Conservation (phyloP, 2,797 vertebrate species). For the Tokudaia tokunoshimensis region DNA sequence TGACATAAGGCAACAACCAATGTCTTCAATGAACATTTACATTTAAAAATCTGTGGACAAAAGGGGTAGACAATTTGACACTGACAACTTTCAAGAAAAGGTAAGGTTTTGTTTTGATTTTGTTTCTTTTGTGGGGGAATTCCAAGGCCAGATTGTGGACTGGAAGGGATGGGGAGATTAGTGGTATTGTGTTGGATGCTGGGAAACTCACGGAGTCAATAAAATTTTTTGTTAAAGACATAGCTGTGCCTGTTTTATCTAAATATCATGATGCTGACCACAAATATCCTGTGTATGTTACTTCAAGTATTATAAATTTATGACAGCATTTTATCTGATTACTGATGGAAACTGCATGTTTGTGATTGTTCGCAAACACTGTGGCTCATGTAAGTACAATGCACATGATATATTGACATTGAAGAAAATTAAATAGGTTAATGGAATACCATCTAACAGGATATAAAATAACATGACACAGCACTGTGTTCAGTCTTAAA, state of each 20-base stretch:
- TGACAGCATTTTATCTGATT: not conserved
- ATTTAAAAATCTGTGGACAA: too few species aligned
- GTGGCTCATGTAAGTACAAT: not conserved
- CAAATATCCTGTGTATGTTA: not conserved
- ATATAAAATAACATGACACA: not conserved
- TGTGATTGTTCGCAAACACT: not conserved
- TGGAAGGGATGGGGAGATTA: not conserved
- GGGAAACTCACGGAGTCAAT: not conserved
- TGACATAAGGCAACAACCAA: not conserved
- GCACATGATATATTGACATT: not conserved
- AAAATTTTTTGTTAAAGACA: not conserved
- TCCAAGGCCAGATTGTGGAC: not conserved
- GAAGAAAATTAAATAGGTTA: not conserved
- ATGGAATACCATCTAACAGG: not conserved
- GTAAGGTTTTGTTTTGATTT: not conserved
- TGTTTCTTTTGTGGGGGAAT: not conserved
- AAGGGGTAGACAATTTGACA: not conserved
- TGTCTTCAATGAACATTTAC: not conserved
- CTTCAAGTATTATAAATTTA: not conserved
- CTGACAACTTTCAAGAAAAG: not conserved
- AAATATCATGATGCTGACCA: not conserved
- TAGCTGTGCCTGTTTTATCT: not conserved
- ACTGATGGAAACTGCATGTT: not conserved
- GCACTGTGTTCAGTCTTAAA: not conserved
- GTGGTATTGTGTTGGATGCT: not conserved